phyloP scores from a whole-genome alignment of 2,113 vertebrate species.

The Pelobates fuscus region DNA sequence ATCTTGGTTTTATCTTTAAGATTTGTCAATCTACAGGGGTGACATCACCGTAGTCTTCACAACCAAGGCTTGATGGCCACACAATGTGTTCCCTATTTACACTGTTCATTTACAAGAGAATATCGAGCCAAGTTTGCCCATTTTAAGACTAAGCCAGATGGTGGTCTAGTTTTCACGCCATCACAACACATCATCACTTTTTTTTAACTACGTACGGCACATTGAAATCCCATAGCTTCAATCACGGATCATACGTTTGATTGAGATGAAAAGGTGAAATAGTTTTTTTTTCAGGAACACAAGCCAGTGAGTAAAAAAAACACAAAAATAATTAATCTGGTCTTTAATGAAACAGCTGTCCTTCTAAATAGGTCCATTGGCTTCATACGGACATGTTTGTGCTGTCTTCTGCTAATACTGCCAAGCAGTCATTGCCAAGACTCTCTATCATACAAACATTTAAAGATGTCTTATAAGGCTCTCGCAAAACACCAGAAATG shows the following conservation, averaged over 20 bases:
- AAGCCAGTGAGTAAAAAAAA: conserved; percentile 21
- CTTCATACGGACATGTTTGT: conserved; percentile 6
- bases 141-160: conserved; percentile 30
- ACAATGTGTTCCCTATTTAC: neutral
- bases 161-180: conserved; percentile 16
- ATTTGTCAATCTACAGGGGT: too few relatives aligned
- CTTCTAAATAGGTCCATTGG: conserved; percentile 44
- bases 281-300: conserved; percentile 8
- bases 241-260: conserved; percentile 28
- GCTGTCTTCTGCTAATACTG: conserved; percentile 26
- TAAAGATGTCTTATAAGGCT: conserved; percentile 24
- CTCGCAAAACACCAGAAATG: neutral
- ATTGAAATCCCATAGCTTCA: conserved; percentile 28
- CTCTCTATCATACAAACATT: conserved; percentile 24
- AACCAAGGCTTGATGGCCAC: too few relatives aligned
- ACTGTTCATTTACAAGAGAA: neutral
- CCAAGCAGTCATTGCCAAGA: conserved; percentile 29
- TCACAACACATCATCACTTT: conserved; percentile 36
- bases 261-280: conserved; percentile 43
- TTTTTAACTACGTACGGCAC: conserved; percentile 17
- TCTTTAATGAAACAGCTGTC: conserved; percentile 51
- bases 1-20: too few relatives aligned
- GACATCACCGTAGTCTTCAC: too few relatives aligned
- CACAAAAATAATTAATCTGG: conserved; percentile 42
- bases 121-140: conserved; percentile 3